A percentile compares a stretch with the other conserved stretches of the same genome.
phyloP scores from a whole-genome alignment of 2,113 vertebrate genomes.

The Rissa tridactyla region DNA sequence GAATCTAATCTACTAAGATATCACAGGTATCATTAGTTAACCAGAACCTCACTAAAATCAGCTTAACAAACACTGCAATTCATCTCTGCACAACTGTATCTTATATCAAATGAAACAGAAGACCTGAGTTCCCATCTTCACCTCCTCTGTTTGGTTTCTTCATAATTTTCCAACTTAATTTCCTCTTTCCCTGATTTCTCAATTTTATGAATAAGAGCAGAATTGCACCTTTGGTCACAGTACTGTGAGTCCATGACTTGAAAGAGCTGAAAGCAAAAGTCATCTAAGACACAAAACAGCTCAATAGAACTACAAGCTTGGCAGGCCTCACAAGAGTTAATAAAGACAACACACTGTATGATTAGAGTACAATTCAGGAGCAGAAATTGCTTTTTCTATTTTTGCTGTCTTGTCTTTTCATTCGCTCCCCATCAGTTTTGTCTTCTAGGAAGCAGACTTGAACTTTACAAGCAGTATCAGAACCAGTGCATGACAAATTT shows the following conservation, averaged over 20 bases:
- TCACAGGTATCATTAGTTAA: not conserved
- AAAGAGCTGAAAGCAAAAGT: not conserved
- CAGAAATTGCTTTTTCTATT: not conserved
- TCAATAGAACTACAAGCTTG: not conserved
- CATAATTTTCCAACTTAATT: not conserved
- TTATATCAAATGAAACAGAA: not conserved
- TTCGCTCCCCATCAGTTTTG: not conserved
- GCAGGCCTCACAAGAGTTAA: not conserved
- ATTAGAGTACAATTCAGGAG: not conserved
- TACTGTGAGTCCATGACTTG: not conserved
- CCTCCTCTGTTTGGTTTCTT: not conserved
- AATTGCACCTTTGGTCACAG: not conserved
- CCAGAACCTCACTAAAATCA: not conserved
- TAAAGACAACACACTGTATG: not conserved
- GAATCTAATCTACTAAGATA: not conserved
- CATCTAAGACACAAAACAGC: not conserved
- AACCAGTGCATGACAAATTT: not conserved
- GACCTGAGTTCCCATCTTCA: not conserved
- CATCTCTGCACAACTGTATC: not conserved
- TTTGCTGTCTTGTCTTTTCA: not conserved
- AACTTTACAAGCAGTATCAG: not conserved
- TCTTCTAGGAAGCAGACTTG: not conserved
- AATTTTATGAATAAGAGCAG: not conserved
- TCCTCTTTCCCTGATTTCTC: not conserved
- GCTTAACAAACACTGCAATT: not conserved